phyloP scores from a whole-genome alignment of 2,888 invertebrate genomes.

The Xanthorhoe spadicearia region DNA sequence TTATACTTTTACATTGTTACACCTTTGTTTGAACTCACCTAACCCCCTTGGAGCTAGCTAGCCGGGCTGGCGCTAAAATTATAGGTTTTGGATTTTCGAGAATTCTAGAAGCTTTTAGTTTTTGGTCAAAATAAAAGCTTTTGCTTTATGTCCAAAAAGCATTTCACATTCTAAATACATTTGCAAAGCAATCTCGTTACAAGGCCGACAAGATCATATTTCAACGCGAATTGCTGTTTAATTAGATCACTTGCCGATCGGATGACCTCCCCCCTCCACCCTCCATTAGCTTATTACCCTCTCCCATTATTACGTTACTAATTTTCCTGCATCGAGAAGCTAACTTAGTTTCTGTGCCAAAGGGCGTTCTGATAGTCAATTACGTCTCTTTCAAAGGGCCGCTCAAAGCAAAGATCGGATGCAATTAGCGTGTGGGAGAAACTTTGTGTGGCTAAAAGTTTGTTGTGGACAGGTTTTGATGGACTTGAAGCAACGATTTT shows the following conservation, averaged over 20 bases:
- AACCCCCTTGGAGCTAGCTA: too few relatives aligned
- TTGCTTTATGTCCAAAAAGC: constrained; percentile 6
- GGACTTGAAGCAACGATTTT: constrained; percentile 1
- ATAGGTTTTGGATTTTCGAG: neutral
- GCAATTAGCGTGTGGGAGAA: constrained; percentile 71
- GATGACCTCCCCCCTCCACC: constrained; percentile 67
- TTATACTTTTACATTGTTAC: too few relatives aligned
- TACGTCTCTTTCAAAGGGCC: constrained; percentile 73
- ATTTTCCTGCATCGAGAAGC: constrained; percentile 79
- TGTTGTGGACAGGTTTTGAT: constrained; percentile 27
- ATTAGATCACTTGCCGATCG: constrained; percentile 71
- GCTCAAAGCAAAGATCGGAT: constrained; percentile 72
- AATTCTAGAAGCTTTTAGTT: too few relatives aligned
- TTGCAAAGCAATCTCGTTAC: constrained; percentile 57
- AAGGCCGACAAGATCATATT: constrained; percentile 63
- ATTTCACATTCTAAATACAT: constrained; percentile 56
- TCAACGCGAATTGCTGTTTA: constrained; percentile 69
- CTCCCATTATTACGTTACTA: constrained; percentile 80
- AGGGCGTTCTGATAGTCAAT: constrained; percentile 83
- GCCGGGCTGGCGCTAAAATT: too few relatives aligned
- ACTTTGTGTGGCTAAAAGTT: constrained; percentile 56
- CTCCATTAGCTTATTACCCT: constrained; percentile 81
- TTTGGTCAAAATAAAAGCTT: constrained; percentile 12
- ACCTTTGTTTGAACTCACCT: too few relatives aligned
- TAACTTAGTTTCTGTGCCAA: constrained; percentile 79